phyloP scores from a whole-genome alignment of 2,113 vertebrate genomes.

The Terrapene triunguis region DNA sequence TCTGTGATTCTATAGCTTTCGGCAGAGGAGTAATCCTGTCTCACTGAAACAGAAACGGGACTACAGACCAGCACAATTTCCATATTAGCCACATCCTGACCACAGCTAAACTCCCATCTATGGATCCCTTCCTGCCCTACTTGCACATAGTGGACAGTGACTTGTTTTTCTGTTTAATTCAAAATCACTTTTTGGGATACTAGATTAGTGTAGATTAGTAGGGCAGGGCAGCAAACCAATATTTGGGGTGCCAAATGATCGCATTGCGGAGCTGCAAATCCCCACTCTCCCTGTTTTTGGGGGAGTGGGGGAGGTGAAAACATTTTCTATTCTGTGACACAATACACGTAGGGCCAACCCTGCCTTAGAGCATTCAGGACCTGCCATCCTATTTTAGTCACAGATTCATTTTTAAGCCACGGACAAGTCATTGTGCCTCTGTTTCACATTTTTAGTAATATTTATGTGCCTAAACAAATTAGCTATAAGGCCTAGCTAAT shows the following conservation, averaged over 20 bases:
- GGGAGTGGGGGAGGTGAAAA: no score
- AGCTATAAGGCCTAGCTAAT: neutral
- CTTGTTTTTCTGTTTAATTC: neutral
- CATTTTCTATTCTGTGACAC: no score
- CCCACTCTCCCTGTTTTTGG: no score
- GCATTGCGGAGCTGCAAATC: no score
- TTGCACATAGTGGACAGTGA: neutral
- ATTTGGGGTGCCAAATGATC: neutral
- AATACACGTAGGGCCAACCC: neutral
- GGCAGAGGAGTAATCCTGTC: no score
- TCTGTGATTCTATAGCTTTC: no score
- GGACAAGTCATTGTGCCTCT: neutral
- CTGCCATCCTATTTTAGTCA: no score
- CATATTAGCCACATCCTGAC: slow-evolving; percentile 57
- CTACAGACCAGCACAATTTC: slow-evolving; percentile 10
- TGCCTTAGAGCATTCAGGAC: neutral
- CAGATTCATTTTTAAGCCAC: neutral
- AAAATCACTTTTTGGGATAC: neutral
- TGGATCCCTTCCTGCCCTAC: neutral
- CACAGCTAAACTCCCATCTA: neutral
- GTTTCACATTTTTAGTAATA: rapidly evolving
- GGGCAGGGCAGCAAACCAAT: neutral
- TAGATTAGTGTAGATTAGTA: neutral
- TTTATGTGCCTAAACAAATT: slow-evolving; percentile 10
- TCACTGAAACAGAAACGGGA: neutral